Base-by-base conservation (phyloP, 2,113 vertebrate species). In the Elgaria multicarinata region DNA sequence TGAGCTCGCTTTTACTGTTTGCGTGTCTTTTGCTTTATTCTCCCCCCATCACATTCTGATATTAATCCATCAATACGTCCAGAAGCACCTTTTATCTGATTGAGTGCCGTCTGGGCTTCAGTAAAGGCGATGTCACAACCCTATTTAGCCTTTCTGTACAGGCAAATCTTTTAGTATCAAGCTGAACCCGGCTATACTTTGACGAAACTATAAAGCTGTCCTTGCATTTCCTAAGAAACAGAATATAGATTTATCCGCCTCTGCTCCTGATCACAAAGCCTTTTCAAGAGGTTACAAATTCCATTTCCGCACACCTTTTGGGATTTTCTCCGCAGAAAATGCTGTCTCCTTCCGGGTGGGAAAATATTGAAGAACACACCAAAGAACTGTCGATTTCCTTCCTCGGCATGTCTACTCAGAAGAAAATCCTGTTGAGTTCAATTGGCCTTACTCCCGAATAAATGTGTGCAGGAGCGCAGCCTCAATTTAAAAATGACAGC, bases 231-330 rank as follows among this genome's bases (percentile, higher is more conserved):
- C 74, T 55, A 87, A 69, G 72, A 83, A 83, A n/a, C 36, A 77
- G 6, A 66, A 13, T 24, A 10, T 58, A 10, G 1, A 26, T 81
- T 26, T 53, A 66, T 79, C 91, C 85, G 39, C 55, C 36, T 2
- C 24, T 0, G 0, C 64, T 1, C 0, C 91, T 44, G 28, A 13
- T 36, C 16, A 67, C 69, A n/a, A 74, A 55, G 20, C 24, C 1
- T 0, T 28, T 88, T 69, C 76, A 20, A 86, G 36, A 44, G 88
- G 4, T 9, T 89, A 64, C 77, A 72, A 64, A 66, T 67, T 62
- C 28, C 82, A 85, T 28, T 14, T 33, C 1, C 0, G 3, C 24
- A 69, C 74, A 89, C 31, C 0, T 0, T 50, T 26, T 4, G 14
- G 22, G 36, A 26, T 42, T 90, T 89, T 72, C 44, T 26, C 1